Base-by-base conservation (phyloP, 2,797 vertebrate genomes). In the Pangasius djambal region DNA sequence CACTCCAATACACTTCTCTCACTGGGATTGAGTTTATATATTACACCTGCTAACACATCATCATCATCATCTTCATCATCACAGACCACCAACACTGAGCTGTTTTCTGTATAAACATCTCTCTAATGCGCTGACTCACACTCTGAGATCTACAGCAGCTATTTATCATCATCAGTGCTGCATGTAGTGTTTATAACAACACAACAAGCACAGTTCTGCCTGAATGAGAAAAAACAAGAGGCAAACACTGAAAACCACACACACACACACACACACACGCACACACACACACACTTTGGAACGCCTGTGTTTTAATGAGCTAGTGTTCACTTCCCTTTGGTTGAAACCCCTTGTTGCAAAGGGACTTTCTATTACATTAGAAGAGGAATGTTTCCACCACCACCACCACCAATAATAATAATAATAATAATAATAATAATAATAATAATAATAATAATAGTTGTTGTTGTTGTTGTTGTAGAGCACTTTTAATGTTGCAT, bases 111-210 rank as follows among this genome's bases (percentile, higher is more conserved):
- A 18, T 81, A 81, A 81, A 81, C 16, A 8, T 81, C 20, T 57
- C 78, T 22, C 3, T 81, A 81, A 81, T 37, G 9, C 31, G 4
- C 31, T 81, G 78, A 34, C 79, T 82, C 79, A 82, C 79, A 37
- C 55, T 12, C 55, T 12, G 55, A 82, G 79, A 82, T 25, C 79
- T 82, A 82, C 79, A 82, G 79, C 79, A 40, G 55, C 79, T 82
- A 37, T 82, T 82, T 1, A 82, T 82, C 79, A 25, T 82, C 55
- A 82, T 82, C 55, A 34, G 18, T 1, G 10, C 79, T 37, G 2
- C 5, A 4, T 6, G 9, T 37, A 59, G 79, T 59, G 79, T 82
- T 82, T 82, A 61, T 59, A 82, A 82, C 55, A 61, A 55, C 77
- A 79, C 79, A 61, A 82, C 79, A 59, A 40, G 79, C 31, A 82